Base-by-base conservation (phyloP, 2,797 vertebrate species). In the Phoxinus dragarum region DNA sequence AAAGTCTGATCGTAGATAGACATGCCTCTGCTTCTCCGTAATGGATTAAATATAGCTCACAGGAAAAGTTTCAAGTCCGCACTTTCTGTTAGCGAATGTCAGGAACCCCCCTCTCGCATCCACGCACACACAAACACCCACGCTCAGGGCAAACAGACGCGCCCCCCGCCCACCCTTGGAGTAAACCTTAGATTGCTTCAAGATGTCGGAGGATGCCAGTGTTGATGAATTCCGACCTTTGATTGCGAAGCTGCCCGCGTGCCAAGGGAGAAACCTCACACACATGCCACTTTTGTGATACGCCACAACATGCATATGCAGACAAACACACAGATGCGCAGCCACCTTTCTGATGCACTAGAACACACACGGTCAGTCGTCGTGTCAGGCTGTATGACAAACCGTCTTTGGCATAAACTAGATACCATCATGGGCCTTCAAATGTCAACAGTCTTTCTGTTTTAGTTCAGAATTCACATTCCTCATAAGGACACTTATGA, bases 131-230 rank as follows among this genome's bases (percentile, higher is more conserved):
- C 80, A 82, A 76, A 86, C 81, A 87, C 67, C 75, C 85, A 84
- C 42, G 9, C 72, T 77, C 76, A 81, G 73, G 73, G 74, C 87
- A 74, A 82, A 87, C 82, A 85, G 64, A 59, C 76, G 56, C 73
- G 17, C 34, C 82, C 88, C 80, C 84, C 88, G 16, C 84, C 74
- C 77, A 56, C 59, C 82, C 88, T 82, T 67, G 85, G 89, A 89
- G 84, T 88, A 85, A 81, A 82, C 89, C 75, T 81, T 76, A 92
- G 91, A 94, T 94, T 93, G 92, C 88, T 94, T 88, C 92, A 94
- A 93, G 92, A 94, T 93, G 93, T 91, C 82, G 77, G 86, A 91
- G 88, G 90, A 91, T 91, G 91, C 85, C 84, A 85, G 56, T 88
- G 89, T 91, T 87, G 86, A 84, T 88, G 82, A 89, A 89, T 90